Base-by-base conservation (phyloP, 2,113 vertebrate genomes). In the Platycercus adscitus region DNA sequence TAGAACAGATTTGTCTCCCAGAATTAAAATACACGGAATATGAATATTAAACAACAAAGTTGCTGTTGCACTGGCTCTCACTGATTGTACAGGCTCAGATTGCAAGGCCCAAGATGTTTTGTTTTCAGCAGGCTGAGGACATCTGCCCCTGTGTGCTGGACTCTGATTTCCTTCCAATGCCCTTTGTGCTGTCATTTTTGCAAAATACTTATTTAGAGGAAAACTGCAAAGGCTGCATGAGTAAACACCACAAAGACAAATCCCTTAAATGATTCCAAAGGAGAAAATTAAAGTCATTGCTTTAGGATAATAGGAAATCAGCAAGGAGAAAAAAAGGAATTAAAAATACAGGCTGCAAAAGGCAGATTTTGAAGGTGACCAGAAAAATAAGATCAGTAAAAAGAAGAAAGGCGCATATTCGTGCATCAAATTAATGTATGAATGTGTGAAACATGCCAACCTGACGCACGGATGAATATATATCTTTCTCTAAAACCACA, bases 131-230 rank as follows among this genome's bases (percentile, higher is more conserved):
- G 41, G 69, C 35, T 46, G 83, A 43, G 24, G 53, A 78, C 13
- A 83, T 65, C 49, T 88, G n/a, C 13, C 49, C 47, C 28, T 58
- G 8, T 26, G 16, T 73, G 17, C 41, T 43, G 61, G 35, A 47
- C 61, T 88, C 43, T 86, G 58, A 55, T 78, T 96, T 69, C 89
- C 61, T 89, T 86, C 19, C 56, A 77, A 41, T 63, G 65, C 66
- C 44, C 21, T 91, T 75, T 31, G 2, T 86, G 49, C 68, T 73
- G 71, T 66, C 35, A 25, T 64, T 72, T 86, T 88, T 93, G 41
- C 70, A 88, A 72, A 94, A 87, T 85, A 88, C 83, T 94, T 97
- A 89, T 94, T 96, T 92, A 86, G 39, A 93, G 35, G 8, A 49
- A 86, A 97, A 82, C 29, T 69, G 33, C 89, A 92, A 93, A 88